These are phyloP conservation scores for Mus minutoides DNA, from an alignment of 2,797 vertebrate genomes.

Conservation along the genomic window DNA sequence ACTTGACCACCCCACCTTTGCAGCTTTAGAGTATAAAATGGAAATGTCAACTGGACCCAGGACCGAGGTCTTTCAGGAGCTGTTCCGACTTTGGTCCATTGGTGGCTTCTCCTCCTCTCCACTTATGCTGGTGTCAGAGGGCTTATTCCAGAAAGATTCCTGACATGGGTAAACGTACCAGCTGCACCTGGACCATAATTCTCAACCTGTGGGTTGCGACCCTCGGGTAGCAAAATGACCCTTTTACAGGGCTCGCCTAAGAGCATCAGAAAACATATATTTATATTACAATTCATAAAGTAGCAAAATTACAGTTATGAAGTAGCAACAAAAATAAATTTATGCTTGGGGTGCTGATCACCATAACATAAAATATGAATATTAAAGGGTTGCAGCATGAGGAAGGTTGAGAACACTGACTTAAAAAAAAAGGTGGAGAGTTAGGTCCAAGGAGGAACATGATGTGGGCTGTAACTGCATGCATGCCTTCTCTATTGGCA, in stretches of 20 bases:
- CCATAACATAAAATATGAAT: not conserved
- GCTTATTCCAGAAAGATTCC: not conserved
- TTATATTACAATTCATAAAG: not conserved
- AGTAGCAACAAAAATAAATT: not conserved
- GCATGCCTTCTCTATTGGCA: not conserved
- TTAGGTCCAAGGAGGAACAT: not conserved
- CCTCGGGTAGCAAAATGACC: not conserved
- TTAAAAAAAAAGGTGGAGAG: not conserved
- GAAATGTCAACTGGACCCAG: not conserved
- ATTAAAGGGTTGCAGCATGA: not conserved
- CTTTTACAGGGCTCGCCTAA: not conserved
- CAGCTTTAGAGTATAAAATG: not conserved
- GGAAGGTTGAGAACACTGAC: not conserved
- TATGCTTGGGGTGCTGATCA: not conserved
- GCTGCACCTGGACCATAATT: not conserved
- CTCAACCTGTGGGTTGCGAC: not conserved
- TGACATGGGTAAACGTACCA: not conserved
- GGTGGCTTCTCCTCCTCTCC: not conserved
- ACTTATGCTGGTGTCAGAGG: not conserved
- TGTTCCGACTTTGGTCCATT: not conserved
- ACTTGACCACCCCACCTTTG: not conserved
- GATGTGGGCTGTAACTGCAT: not conserved
- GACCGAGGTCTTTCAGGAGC: not conserved
- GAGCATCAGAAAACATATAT: not conserved
- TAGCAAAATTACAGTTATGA: not conserved